A percentile compares a stretch with the other conserved stretches of the same genome.
Conservation (phyloP, 35 echinoderm and acorn worm genomes). For the Lytechinus pictus region DNA sequence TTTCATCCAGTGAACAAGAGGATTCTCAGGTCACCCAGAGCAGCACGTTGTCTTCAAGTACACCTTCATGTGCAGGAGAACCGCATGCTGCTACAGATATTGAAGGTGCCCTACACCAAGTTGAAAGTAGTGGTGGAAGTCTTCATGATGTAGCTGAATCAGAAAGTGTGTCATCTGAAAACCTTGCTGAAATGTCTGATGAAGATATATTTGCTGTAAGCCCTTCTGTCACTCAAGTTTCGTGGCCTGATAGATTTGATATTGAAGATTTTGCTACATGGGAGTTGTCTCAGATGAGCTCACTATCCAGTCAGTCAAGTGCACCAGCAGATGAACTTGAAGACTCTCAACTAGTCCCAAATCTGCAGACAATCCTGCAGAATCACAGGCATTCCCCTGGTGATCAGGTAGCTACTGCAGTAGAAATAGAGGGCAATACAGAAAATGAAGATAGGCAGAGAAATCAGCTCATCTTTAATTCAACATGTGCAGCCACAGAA, state of each 20-base stretch:
- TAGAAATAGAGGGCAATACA: neutral
- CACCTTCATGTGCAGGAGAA: neutral
- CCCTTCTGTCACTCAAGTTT: neutral
- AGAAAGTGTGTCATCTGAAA: neutral
- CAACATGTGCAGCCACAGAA: constrained; percentile 35
- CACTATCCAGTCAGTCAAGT: constrained; percentile 14
- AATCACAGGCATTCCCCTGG: constrained; percentile 8
- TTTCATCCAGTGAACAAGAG: neutral
- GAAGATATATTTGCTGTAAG: neutral
- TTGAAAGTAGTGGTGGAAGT: neutral
- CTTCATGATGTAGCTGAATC: neutral
- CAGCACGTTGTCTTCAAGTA: neutral
- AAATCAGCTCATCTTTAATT: neutral
- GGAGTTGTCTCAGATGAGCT: constrained; percentile 19
- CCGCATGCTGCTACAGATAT: neutral
- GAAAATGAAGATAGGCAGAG: neutral
- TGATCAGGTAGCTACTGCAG: neutral
- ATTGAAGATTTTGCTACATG: neutral
- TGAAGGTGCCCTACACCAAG: neutral
- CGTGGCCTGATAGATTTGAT: neutral
- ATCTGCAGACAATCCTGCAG: neutral
- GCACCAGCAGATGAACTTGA: neutral
- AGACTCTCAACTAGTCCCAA: neutral
- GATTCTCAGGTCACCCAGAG: neutral
- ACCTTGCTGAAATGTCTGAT: neutral